phyloP scores from a whole-genome alignment of 1,140 invertebrate genomes.

The Drosophila mauritiana region DNA sequence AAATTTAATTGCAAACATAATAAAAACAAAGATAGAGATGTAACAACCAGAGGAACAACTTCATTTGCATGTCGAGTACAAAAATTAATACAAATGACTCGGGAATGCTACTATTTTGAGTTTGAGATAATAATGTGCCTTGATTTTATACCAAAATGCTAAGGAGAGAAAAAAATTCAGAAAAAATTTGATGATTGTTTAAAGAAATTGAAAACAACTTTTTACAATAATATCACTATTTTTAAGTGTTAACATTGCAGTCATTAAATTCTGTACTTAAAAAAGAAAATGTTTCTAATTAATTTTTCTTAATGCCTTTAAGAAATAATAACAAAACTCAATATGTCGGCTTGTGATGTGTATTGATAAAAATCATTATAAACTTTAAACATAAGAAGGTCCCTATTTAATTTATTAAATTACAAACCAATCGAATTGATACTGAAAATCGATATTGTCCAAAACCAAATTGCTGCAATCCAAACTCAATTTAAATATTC shows the following conservation, averaged over 20 bases:
- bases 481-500: background rate
- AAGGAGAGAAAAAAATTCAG: background rate
- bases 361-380: no score
- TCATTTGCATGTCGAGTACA: constrained; percentile 62
- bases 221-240: no score
- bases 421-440: background rate
- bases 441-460: background rate
- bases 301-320: no score
- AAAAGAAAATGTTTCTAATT: no score
- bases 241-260: no score
- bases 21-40: constrained; percentile 26
- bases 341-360: no score
- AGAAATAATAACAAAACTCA: no score
- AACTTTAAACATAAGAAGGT: no score
- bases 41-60: constrained; percentile 27
- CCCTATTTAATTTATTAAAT: no score
- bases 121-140: background rate
- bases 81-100: constrained; percentile 21
- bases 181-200: background rate
- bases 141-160: background rate
- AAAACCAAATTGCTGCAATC: background rate
- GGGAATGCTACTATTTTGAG: background rate
- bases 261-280: no score
- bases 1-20: constrained; percentile 80
- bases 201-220: background rate